Conservation (phyloP, 2,797 vertebrate species). For the Typhlichthys eigenmanni region DNA sequence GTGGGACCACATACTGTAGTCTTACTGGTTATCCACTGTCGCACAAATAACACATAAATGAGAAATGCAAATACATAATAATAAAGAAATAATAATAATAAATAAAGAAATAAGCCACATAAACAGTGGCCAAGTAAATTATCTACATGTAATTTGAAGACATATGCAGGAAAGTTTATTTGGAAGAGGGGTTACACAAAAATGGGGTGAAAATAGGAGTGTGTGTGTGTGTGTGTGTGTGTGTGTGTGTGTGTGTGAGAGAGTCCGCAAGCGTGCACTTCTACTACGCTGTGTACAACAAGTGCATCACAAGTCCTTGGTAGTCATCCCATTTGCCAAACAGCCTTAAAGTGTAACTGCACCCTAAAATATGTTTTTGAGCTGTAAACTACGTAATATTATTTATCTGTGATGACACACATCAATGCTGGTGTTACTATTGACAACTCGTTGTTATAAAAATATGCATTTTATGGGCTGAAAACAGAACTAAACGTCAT, state of each 20-base stretch:
- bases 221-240: neutral
- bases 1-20: neutral
- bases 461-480: no score
- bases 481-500: no score
- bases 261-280: neutral
- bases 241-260: neutral
- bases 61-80: neutral
- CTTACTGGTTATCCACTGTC: neutral
- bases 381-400: no score
- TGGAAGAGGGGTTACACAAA: neutral
- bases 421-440: no score
- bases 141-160: no score
- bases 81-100: neutral
- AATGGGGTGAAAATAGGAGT: neutral
- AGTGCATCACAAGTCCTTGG: neutral
- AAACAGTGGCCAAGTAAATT: neutral
- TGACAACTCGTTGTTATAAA: no score
- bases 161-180: neutral
- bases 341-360: no score
- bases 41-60: no score
- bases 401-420: no score
- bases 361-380: no score
- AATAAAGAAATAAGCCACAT: neutral
- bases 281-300: neutral
- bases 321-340: no score